A percentile compares a stretch with the other conserved stretches of the same genome.
These are phyloP conservation scores for Mohoua ochrocephala DNA, from an alignment of 2,113 vertebrate genomes.

Conservation along the genomic window DNA sequence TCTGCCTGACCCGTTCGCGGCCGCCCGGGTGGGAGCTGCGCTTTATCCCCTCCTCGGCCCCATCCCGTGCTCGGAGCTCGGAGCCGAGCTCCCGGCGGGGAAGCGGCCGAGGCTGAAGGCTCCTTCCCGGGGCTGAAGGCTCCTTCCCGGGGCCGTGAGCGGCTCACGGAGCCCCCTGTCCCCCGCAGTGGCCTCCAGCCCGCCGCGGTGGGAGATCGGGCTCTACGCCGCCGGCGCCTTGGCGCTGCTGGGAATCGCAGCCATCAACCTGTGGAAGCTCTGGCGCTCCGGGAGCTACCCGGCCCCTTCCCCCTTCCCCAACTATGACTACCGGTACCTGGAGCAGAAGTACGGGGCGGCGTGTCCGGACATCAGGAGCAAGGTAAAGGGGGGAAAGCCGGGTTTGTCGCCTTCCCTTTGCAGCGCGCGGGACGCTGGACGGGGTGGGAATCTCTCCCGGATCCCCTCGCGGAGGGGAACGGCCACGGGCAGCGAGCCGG, in stretches of 20 bases:
- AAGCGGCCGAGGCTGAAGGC: neutral
- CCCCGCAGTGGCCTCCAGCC: conserved; percentile 80
- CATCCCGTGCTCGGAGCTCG: fast-evolving
- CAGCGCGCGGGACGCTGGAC: fast-evolving
- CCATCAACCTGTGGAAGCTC: conserved; percentile 92
- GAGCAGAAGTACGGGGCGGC: conserved; percentile 91
- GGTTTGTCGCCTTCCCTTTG: fast-evolving
- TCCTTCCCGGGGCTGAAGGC: fast-evolving
- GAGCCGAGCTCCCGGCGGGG: fast-evolving
- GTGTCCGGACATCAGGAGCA: conserved; percentile 73
- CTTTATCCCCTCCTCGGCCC: fast-evolving
- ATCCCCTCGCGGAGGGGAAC: neutral
- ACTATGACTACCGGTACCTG: conserved; percentile 94
- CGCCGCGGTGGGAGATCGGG: conserved; percentile 89
- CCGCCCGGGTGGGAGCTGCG: fast-evolving
- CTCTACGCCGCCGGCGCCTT: conserved; percentile 87
- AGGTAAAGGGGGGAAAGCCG: conserved; percentile 67
- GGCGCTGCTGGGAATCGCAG: conserved; percentile 81
- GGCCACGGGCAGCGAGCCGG: fast-evolving
- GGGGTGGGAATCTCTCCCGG: neutral
- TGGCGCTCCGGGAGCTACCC: conserved; percentile 93
- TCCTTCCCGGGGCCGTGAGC: fast-evolving
- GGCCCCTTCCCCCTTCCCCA: conserved; percentile 91
- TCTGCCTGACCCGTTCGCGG: fast-evolving
- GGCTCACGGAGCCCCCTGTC: neutral